Base-by-base conservation (phyloP, 2,888 invertebrate genomes). In the Stenotaenia linearis region DNA sequence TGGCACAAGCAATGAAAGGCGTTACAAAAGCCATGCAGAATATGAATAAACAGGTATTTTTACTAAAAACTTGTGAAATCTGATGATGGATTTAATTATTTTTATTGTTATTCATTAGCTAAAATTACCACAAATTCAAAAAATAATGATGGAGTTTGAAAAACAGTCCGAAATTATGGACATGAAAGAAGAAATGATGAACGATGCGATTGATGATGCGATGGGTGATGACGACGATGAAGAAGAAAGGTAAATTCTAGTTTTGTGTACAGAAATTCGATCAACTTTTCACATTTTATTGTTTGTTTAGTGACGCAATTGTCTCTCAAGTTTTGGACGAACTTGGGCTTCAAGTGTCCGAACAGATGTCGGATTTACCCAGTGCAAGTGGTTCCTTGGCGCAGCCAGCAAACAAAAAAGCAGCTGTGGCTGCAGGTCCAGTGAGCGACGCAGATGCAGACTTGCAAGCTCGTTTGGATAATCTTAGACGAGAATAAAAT, bases 141-240 rank as follows among this genome's bases (percentile, higher is more conserved):
- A 95, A 86, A 99, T 99, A 80, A 90, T 95, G 83, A 92, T 95
- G 88, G 98, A 98, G 85, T 99, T 99, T 88, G 99, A 99, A 88
- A 98, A 98, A 85, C 98, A 99, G 86, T 96, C 97, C 0, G 98
- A 99, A 88, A 97, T 99, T 79, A 99, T 99, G 99, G 98, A 99
- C 86, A 99, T 99, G 98, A 99, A 99, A 86, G 98, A 99, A 87
- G 99, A 99, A 88, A 96, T 99, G 91, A 99, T 99, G 92, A 97
- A 96, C 86, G 99, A 99, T 87, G 98, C 97, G 77, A 98, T 99
- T 85, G 99, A 99, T 87, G 99, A 99, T 88, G 99, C 98, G 0
- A 97, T 99, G 93, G 98, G 96, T 84, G 98, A 95, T 82, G 98
- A 97, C 85, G 97, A 92, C 75, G 99, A 99, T 86, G 97, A 98